Evolutionary conservation across 2,888 invertebrate species (phyloP), one percentile per base, ranked within the genome.

Genomic region (Rhamphomyia laevipes): DNA sequence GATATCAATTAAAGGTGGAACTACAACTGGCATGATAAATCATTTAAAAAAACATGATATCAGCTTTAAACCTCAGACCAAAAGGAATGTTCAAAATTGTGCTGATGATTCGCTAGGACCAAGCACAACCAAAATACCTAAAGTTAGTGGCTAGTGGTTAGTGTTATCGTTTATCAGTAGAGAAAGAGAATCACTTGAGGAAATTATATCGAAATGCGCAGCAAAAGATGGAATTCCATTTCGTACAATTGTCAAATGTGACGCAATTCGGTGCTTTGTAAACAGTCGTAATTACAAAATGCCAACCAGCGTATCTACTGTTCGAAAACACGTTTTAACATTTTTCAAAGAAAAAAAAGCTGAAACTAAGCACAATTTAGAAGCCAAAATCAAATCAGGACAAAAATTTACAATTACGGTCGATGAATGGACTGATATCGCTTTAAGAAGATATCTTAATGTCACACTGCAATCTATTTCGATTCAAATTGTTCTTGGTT

Each of bases 21-120:
- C 16, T 45, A 45, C 35, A n/a, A 45, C 45, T 45, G 45, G 21
- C 17, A 45, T 45, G 35, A 33, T 21, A 45, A 45, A 45, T 18
- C 45, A 45, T 35, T 35, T 45, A 18, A 45, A 45, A 45, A 45
- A 17, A 33, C 45, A 45, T 21, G 45, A 33, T 13, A 45, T 45
- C 33, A 33, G 6, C 11, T 10, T 33, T 3, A 33, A 10, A 11
- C 33, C 9, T 5, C 33, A 33, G 33, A 9, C 12, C 5, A 13
- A 33, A 33, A 12, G 33, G 12, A 33, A 33, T 33, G 9, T 12
- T 9, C 6, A 33, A 9, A 33, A 33, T 9, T 12, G 33, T 33
- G 33, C 33, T 33, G 9, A 33, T 33, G 11, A 9, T 9, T 12
- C 12, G 12, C 12, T 33, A 33, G 13, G n/a, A n/a, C n/a, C n/a